Base-by-base conservation (phyloP, 2,888 invertebrate genomes). In the Calameuta pallipes region DNA sequence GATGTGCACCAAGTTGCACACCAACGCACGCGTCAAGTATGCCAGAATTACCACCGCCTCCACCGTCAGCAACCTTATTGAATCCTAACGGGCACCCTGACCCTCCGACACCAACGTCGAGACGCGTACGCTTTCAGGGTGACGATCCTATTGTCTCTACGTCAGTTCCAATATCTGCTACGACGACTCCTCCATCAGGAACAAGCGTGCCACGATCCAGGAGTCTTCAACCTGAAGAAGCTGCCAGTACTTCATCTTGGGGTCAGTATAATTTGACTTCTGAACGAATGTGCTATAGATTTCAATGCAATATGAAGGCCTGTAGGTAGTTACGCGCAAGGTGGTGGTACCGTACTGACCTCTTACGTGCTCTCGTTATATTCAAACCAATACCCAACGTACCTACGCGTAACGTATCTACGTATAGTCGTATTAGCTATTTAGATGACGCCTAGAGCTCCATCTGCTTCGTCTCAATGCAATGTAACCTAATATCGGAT, bases 1-100 rank as follows among this genome's bases (percentile, higher is more conserved):
- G 90, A n/a, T 91, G 90, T 82, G 86, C 89, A 36, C 90, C 88
- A 37, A 90, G 85, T 76, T 85, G 85, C 79, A 85, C 90, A 69
- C 92, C 92, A 76, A 90, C 91, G 68, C 93, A 93, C 83, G 93
- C 93, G 1, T 93, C 94, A 12, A 95, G 95, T 23, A 94, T 95
- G 93, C 95, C 95, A 3, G 95, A 95, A 89, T 88, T 95, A 81
- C 78, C 82, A 1, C 82, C 85, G 30, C 86, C 84, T 15, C 85
- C 83, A 23, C 83, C 83, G 4, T 80, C 82, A 56, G 15, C 23
- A 56, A 13, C 33, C 31, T 31, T 71, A 31, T 33, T 31, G 31
- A 71, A 73, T 23, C 71, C 69, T 23, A 74, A 75, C 74, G 15
- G 76, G 80, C 78, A 81, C 68, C 75, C 83, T 33, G 91, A 90